Conservation (phyloP, 2,888 invertebrate genomes). For the Blastobasis adustella region DNA sequence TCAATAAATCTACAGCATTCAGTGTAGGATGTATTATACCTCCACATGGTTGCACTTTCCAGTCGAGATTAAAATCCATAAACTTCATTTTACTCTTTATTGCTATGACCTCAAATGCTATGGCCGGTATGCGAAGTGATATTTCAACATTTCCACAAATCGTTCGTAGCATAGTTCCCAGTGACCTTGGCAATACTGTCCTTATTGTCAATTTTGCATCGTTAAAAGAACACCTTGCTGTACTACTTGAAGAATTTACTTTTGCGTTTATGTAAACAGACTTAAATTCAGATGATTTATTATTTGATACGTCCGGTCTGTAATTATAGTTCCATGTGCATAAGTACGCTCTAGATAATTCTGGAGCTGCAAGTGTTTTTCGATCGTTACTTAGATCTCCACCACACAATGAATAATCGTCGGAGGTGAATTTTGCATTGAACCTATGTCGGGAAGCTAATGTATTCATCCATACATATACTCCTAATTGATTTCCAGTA, state of each 20-base stretch:
- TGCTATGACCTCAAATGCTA: conserved; percentile 34
- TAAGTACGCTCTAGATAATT: conserved; percentile 21
- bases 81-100: conserved; percentile 24
- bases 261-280: conserved; percentile 37
- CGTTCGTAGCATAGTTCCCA: conserved; percentile 16
- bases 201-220: conserved; percentile 39
- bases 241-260: conserved; percentile 32
- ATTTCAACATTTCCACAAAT: conserved; percentile 37
- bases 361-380: too few relatives aligned
- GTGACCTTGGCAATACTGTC: conserved; percentile 13
- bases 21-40: conserved; percentile 62
- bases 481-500: conserved; percentile 76
- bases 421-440: conserved; percentile 79
- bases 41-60: conserved; percentile 80
- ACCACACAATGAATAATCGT: conserved; percentile 66
- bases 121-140: conserved; percentile 39
- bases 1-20: conserved; percentile 33
- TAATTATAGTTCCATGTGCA: too few relatives aligned
- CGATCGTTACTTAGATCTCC: conserved; percentile 31
- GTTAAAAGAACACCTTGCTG: conserved; percentile 31
- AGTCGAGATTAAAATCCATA: conserved; percentile 70
- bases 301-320: too few relatives aligned
- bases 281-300: conserved; percentile 18
- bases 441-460: conserved; percentile 77
- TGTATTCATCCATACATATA: conserved; percentile 75